A percentile compares a stretch with the other conserved stretches of the same genome.
These are phyloP conservation scores for Mirounga angustirostris DNA, from an alignment of 2,113 vertebrate species.

Conservation along the genomic window DNA sequence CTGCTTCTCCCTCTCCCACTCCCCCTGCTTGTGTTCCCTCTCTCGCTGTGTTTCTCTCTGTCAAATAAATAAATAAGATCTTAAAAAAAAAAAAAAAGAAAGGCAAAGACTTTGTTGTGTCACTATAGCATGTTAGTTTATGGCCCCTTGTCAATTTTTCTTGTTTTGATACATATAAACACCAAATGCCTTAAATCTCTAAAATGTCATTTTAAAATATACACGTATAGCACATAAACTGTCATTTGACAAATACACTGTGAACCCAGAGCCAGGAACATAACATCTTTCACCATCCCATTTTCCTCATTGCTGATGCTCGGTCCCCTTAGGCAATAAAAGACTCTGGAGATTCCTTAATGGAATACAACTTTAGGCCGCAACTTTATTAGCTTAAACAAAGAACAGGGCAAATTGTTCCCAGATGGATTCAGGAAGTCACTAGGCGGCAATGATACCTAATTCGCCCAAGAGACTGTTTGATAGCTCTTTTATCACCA, in stretches of 20 bases:
- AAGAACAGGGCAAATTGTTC: constrained; percentile 39
- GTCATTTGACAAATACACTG: constrained; percentile 49
- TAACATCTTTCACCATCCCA: constrained; percentile 35
- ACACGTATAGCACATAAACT: not conserved
- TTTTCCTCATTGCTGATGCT: constrained; percentile 51
- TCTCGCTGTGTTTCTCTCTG: too few species aligned
- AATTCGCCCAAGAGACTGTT: constrained; percentile 4
- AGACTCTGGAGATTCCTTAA: constrained; percentile 63
- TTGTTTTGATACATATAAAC: constrained; percentile 49
- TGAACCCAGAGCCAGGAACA: constrained; percentile 31
- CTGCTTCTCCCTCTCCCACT: too few species aligned
- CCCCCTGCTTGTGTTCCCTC: too few species aligned
- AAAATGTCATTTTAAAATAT: constrained; percentile 68
- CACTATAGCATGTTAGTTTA: not conserved
- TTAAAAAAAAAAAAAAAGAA: not conserved
- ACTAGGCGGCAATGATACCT: not conserved
- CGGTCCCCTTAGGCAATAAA: constrained; percentile 42
- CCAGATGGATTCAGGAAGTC: constrained; percentile 39
- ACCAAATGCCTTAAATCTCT: constrained; percentile 52
- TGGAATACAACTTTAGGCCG: constrained; percentile 28
- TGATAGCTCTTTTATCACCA: constrained; percentile 48
- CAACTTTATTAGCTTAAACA: constrained; percentile 62
- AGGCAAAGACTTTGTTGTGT: not conserved
- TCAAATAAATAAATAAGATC: too few species aligned
- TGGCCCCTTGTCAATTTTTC: constrained; percentile 32